Percentiles rank a stretch among this genome's conserved stretches.
Conservation (phyloP, 1,140 invertebrate species). For the Drosophila tropicalis region DNA sequence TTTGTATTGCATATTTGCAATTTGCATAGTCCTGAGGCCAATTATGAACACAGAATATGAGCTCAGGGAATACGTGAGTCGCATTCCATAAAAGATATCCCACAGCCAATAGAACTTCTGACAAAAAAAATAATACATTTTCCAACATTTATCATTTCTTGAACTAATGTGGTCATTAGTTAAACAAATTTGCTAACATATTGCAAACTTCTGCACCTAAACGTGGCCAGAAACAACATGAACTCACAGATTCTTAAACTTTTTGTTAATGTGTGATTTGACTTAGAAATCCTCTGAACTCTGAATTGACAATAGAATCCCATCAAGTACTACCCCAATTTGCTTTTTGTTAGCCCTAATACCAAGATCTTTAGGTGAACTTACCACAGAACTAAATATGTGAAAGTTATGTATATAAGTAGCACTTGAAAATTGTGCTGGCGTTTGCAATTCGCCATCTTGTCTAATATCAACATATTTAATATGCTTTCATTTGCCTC, state of each 20-base stretch:
- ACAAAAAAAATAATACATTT: neutral
- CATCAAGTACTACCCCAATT: no score
- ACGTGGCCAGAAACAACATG: no score
- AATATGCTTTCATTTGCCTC: conserved; percentile 22
- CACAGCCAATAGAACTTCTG: neutral
- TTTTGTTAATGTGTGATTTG: no score
- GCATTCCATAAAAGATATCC: conserved; percentile 34
- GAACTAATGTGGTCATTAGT: conserved; percentile 5
- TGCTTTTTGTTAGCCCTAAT: no score
- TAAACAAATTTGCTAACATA: conserved; percentile 4
- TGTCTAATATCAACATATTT: neutral
- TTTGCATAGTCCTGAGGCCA: conserved; percentile 73
- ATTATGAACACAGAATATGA: conserved; percentile 50
- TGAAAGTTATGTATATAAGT: no score
- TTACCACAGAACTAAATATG: no score
- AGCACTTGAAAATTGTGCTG: neutral
- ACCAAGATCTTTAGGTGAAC: no score
- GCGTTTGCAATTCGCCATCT: neutral
- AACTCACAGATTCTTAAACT: no score
- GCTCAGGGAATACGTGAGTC: conserved; percentile 49
- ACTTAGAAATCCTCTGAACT: no score
- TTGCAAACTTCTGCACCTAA: no score
- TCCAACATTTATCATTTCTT: conserved; percentile 3
- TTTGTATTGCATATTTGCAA: conserved; percentile 72
- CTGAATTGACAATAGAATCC: no score